Conservation (phyloP, 2,888 invertebrate genomes). For the Stenotaenia linearis region DNA sequence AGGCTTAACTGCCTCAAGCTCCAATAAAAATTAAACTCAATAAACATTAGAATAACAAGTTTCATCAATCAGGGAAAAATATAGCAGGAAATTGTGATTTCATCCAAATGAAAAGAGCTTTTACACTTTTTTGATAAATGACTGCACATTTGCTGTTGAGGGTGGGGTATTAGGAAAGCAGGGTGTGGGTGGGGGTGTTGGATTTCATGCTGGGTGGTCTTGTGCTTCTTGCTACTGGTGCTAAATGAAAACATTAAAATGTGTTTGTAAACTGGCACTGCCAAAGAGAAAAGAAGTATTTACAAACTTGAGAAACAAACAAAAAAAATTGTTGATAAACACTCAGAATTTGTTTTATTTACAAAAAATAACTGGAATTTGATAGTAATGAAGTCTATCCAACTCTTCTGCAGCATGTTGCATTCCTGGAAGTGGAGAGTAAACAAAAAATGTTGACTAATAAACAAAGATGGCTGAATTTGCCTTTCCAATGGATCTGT, state of each 20-base stretch:
- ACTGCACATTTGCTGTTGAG: background rate
- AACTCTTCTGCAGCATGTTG: no score
- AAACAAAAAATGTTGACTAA: no score
- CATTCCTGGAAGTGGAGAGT: no score
- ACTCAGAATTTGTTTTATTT: background rate
- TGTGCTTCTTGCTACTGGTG: background rate
- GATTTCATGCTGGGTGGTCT: background rate
- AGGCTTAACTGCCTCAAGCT: background rate
- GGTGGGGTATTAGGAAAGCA: background rate
- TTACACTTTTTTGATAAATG: slow-evolving; percentile 1
- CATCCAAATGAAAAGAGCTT: no score
- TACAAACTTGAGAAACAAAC: background rate
- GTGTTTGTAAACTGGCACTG: background rate
- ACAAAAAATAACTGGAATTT: no score
- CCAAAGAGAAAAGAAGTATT: background rate
- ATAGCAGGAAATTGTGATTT: no score
- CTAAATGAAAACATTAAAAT: background rate
- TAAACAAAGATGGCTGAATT: background rate
- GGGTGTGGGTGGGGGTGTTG: background rate
- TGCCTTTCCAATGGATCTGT: background rate
- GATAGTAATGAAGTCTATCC: no score
- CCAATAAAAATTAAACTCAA: background rate
- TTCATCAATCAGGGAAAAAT: no score
- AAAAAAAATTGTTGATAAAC: background rate
- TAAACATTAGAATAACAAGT: background rate